These are phyloP conservation scores for Drosophila obscura DNA, from an alignment of 1,140 invertebrate genomes.

Conservation along the genomic window DNA sequence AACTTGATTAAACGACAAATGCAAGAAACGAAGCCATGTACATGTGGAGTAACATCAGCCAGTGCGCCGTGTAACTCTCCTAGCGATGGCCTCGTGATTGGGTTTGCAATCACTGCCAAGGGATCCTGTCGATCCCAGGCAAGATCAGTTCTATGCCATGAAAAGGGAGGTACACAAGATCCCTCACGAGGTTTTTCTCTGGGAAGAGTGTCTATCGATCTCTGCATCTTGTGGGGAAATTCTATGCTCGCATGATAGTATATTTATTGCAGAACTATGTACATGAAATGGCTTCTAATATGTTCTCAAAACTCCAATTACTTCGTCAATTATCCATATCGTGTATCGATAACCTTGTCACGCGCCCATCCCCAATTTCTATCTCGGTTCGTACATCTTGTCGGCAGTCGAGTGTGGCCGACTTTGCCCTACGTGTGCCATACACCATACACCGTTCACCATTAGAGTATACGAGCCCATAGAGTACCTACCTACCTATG, in stretches of 20 bases:
- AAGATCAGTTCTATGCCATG: no score
- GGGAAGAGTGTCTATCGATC: no score
- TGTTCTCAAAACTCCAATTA: no score
- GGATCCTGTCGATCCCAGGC: no score
- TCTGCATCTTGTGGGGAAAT: no score
- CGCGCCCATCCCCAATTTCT: constrained; percentile 42
- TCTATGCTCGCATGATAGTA: no score
- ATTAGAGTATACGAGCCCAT: not conserved
- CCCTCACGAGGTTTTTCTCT: no score
- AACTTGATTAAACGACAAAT: constrained; percentile 68
- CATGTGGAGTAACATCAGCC: constrained; percentile 21
- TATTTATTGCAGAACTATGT: no score
- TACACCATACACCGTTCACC: not conserved
- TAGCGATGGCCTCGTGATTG: constrained; percentile 21
- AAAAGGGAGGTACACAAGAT: no score
- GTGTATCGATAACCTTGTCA: not conserved
- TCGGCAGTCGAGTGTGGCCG: constrained; percentile 31
- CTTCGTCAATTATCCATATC: not conserved
- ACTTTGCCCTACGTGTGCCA: constrained; percentile 22
- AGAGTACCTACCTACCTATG: constrained; percentile 2
- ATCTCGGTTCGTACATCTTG: constrained; percentile 23
- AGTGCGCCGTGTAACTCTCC: constrained; percentile 16
- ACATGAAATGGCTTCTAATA: no score
- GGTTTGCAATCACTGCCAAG: no score
- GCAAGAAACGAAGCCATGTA: constrained; percentile 33